These are phyloP conservation scores for Bombus soroeensis DNA, from an alignment of 1,140 invertebrate genomes.

Conservation along the genomic window DNA sequence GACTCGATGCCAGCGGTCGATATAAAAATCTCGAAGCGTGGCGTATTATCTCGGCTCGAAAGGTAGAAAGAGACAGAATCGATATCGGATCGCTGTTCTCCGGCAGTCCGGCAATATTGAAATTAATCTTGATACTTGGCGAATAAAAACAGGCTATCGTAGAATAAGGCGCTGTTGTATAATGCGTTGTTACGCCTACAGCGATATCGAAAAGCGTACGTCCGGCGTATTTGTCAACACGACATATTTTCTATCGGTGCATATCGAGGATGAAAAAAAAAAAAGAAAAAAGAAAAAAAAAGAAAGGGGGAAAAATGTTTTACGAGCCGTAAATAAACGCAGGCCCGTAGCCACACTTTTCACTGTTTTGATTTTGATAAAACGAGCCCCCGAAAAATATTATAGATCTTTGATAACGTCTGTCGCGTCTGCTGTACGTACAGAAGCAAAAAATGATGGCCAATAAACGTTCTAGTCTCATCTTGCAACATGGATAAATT, in stretches of 20 bases:
- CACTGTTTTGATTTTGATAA: neutral
- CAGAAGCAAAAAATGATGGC: neutral
- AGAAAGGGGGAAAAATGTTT: neutral
- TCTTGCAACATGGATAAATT: neutral
- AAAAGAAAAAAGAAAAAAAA: neutral
- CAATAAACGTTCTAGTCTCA: neutral
- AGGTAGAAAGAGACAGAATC: neutral
- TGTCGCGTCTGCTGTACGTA: neutral
- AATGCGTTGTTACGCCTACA: too few species aligned
- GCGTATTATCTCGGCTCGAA: neutral
- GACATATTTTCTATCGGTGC: neutral
- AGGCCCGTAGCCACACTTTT: too few species aligned
- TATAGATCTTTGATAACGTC: neutral
- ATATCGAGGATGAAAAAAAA: neutral
- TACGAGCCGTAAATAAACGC: neutral
- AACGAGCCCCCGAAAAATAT: neutral
- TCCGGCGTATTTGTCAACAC: neutral
- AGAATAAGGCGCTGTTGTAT: neutral
- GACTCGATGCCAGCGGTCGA: neutral
- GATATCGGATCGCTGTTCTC: neutral
- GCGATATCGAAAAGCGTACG: neutral
- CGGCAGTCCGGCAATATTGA: neutral
- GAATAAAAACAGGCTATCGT: neutral
- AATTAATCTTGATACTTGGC: neutral
- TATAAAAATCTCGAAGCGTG: neutral